Evolutionary conservation across 1,140 invertebrate genomes (phyloP).

Genomic region (Trypoxylus dichotomus): DNA sequence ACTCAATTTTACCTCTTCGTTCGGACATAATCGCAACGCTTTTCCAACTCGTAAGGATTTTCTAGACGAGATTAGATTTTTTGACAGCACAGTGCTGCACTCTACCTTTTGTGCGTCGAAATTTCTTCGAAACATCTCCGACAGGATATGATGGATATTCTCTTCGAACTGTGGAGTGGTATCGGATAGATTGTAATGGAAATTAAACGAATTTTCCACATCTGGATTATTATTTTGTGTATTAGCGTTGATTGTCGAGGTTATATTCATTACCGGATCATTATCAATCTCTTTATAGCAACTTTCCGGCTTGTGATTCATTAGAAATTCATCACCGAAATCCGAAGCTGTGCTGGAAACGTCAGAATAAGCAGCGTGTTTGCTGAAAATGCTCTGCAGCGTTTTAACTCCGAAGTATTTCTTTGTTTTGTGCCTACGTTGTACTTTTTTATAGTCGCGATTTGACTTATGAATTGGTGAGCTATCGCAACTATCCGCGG

Average conservation of each 20-base stretch:
- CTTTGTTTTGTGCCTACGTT: slow-evolving; percentile 48
- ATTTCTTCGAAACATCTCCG: slow-evolving; percentile 51
- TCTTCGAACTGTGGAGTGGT: slow-evolving; percentile 52
- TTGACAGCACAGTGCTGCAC: slow-evolving; percentile 36
- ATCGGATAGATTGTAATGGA: slow-evolving; percentile 36
- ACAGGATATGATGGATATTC: slow-evolving; percentile 51
- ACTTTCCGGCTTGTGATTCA: background rate
- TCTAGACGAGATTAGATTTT: slow-evolving; percentile 45
- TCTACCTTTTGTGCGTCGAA: slow-evolving; percentile 35
- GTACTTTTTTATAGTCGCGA: slow-evolving; percentile 48
- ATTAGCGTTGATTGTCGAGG: background rate
- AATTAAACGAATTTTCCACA: background rate
- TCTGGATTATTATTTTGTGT: slow-evolving; percentile 7
- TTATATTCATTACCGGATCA: background rate
- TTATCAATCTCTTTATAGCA: slow-evolving; percentile 20
- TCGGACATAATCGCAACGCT: slow-evolving; percentile 50
- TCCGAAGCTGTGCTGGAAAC: slow-evolving; percentile 52
- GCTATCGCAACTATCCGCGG: slow-evolving; percentile 48
- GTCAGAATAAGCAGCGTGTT: slow-evolving; percentile 52
- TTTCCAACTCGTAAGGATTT: slow-evolving; percentile 51
- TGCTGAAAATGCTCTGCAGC: slow-evolving; percentile 54
- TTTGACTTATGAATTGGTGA: slow-evolving; percentile 49
- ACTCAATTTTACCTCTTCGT: slow-evolving; percentile 41
- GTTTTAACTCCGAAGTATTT: slow-evolving; percentile 55
- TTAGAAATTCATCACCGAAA: slow-evolving; percentile 43